Conservation (phyloP, 2,113 vertebrate genomes). For the Chroicocephalus ridibundus region DNA sequence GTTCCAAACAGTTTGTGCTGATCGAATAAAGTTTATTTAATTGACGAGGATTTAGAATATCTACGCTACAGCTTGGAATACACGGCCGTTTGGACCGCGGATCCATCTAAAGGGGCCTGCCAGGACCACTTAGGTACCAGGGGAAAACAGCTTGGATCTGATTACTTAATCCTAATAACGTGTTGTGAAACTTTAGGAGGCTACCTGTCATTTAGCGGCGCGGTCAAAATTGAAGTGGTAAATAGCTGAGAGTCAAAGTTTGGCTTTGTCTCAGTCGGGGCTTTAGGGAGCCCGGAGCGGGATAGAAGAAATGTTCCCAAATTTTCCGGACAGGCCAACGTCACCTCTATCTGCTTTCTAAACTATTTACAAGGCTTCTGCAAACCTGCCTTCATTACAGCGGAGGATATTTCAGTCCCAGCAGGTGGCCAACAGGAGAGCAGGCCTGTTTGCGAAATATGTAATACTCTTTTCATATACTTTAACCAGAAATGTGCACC, state of each 20-base stretch:
- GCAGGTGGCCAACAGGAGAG: constrained; percentile 84
- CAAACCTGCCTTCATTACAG: constrained; percentile 86
- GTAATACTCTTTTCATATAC: constrained; percentile 81
- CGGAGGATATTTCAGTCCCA: constrained; percentile 85
- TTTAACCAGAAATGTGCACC: constrained; percentile 85
- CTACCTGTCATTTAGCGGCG: constrained; percentile 78
- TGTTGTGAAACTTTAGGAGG: constrained; percentile 83
- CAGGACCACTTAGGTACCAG: constrained; percentile 42
- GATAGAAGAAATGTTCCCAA: constrained; percentile 19
- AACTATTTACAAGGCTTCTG: constrained; percentile 88
- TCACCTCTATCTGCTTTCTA: constrained; percentile 79
- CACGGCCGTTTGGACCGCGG: constrained; percentile 5
- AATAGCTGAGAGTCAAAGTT: constrained; percentile 49
- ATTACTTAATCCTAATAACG: constrained; percentile 82
- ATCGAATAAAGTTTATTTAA: constrained; percentile 82
- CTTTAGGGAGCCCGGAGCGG: background rate
- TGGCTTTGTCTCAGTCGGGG: constrained; percentile 13
- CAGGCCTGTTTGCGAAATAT: constrained; percentile 84
- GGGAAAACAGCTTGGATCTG: constrained; percentile 69
- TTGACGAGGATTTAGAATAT: constrained; percentile 75
- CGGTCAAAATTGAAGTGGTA: constrained; percentile 37
- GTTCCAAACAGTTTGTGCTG: constrained; percentile 81
- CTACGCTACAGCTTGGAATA: constrained; percentile 69
- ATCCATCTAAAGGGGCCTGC: constrained; percentile 53
- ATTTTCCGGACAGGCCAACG: constrained; percentile 63